A percentile compares a stretch with the other conserved stretches of the same genome.
These are phyloP conservation scores for Saguinus imperator DNA, from an alignment of 2,113 vertebrate genomes.

Conservation along the genomic window DNA sequence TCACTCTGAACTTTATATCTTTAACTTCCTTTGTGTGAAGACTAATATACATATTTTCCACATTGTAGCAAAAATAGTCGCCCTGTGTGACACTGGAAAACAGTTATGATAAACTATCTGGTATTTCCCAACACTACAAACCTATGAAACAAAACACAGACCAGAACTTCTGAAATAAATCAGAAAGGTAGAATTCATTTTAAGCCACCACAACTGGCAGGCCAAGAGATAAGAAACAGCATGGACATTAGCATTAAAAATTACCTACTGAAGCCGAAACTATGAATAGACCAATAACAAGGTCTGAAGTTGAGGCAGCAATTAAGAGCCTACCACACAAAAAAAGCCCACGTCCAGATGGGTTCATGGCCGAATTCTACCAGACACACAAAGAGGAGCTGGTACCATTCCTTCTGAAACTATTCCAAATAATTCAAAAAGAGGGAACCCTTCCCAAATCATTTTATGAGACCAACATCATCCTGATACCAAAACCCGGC, in stretches of 20 bases:
- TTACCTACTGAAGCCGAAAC: not conserved
- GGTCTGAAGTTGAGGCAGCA: too few species aligned
- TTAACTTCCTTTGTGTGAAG: not conserved
- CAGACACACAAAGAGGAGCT: too few species aligned
- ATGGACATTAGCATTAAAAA: not conserved
- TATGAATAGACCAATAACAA: too few species aligned
- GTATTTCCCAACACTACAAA: not conserved
- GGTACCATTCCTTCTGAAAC: too few species aligned
- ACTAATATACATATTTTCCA: not conserved
- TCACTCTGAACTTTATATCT: not conserved
- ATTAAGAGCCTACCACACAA: too few species aligned
- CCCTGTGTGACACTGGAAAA: not conserved
- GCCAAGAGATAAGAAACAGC: not conserved
- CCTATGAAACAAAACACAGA: not conserved
- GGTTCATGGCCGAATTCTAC: too few species aligned
- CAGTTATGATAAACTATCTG: not conserved
- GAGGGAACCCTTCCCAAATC: too few species aligned
- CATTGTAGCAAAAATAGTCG: not conserved
- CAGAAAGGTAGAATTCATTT: not conserved
- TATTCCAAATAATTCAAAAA: too few species aligned
- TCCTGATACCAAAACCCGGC: too few species aligned
- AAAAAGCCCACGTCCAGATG: too few species aligned
- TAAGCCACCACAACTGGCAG: not conserved
- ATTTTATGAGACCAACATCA: too few species aligned
- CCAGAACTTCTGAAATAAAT: not conserved